phyloP scores from a whole-genome alignment of 92 coral and sea anemone genomes.

The Siderastrea radians region DNA sequence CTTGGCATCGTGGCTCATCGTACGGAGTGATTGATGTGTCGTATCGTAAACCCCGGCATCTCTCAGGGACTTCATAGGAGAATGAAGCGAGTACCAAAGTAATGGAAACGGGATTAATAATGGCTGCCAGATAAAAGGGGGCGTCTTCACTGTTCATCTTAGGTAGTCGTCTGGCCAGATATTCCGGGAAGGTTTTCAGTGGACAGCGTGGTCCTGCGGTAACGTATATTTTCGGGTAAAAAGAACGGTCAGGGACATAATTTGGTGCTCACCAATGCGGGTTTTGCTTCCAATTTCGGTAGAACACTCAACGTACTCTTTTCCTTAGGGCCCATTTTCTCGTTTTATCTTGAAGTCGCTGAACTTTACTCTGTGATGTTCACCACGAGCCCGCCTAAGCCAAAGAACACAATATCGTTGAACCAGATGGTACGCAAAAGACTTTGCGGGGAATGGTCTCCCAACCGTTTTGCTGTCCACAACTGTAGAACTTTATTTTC shows the following conservation, averaged over 20 bases:
- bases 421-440: too few species aligned
- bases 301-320: too few species aligned
- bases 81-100: constrained; percentile 23
- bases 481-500: constrained; percentile 10
- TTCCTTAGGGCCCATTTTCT: too few species aligned
- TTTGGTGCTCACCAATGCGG: neutral
- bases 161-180: constrained; percentile 23
- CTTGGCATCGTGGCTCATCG: too few species aligned
- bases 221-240: constrained; percentile 38
- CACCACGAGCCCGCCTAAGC: constrained; percentile 26
- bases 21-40: too few species aligned
- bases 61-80: constrained; percentile 47
- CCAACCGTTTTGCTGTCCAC: too few species aligned
- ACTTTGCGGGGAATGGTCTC: too few species aligned
- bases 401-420: neutral
- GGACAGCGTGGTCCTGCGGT: too few species aligned
- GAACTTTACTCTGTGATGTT: constrained; percentile 18
- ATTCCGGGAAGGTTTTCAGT: constrained; percentile 23
- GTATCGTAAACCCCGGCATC: constrained; percentile 10
- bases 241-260: constrained; percentile 26
- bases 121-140: too few species aligned
- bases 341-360: too few species aligned
- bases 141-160: too few species aligned
- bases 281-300: too few species aligned
- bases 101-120: constrained; percentile 6